Conservation (phyloP, 2,888 invertebrate species). For the Patella depressa region DNA sequence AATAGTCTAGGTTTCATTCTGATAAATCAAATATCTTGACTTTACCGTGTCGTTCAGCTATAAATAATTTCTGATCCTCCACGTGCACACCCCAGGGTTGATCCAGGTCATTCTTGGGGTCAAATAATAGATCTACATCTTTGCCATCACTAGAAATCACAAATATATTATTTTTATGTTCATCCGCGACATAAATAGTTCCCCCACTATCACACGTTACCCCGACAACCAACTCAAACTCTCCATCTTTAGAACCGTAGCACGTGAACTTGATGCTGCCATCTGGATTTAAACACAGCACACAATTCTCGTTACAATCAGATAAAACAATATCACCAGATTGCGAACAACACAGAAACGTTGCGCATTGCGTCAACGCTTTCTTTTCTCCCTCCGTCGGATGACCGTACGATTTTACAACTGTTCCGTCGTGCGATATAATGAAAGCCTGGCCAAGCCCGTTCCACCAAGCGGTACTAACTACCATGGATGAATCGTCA, state of each 20-base stretch:
- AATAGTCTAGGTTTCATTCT: neutral
- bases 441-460: neutral
- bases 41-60: neutral
- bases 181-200: constrained; percentile 4
- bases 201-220: neutral
- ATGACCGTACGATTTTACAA: neutral
- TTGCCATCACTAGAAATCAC: neutral
- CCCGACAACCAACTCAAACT: neutral
- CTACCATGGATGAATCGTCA: neutral
- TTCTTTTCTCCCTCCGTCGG: neutral
- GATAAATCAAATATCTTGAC: neutral
- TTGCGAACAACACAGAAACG: neutral
- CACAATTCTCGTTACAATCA: constrained; percentile 3
- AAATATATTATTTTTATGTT: constrained; percentile 6
- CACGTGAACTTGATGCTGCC: neutral
- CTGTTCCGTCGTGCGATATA: constrained; percentile 3
- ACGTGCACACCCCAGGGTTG: constrained; percentile 4
- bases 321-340: constrained; percentile 1
- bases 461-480: constrained; percentile 10
- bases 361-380: constrained; percentile 1
- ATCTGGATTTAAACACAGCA: neutral
- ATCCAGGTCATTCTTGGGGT: neutral
- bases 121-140: neutral
- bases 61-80: neutral
- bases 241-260: neutral